Evolutionary conservation across 30 jellyfish, hydroid and myxozoan genomes (phyloP).

Genomic region (Turritopsis rubra): DNA sequence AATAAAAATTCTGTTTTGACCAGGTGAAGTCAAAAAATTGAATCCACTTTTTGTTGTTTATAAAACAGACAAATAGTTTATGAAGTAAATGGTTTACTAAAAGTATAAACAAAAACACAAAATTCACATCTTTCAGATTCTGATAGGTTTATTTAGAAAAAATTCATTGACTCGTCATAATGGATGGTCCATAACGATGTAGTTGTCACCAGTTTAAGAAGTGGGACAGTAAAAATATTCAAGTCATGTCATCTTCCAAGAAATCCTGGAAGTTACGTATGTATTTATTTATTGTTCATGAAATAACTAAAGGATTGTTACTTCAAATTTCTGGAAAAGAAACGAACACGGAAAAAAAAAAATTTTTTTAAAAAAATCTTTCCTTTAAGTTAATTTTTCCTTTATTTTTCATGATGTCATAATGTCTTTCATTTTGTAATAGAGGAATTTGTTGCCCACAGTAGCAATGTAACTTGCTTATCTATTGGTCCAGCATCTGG

Average conservation of each 20-base stretch:
- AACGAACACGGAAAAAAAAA: too few species aligned
- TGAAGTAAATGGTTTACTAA: too few species aligned
- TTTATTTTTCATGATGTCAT: not conserved
- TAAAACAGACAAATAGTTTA: too few species aligned
- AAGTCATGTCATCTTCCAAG: not conserved
- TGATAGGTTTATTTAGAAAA: not conserved
- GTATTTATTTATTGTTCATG: not conserved
- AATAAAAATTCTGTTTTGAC: too few species aligned
- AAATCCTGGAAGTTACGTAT: constrained; percentile 13
- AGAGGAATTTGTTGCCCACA: constrained; percentile 99
- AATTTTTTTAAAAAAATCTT: too few species aligned
- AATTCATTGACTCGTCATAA: not conserved
- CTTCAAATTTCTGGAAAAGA: too few species aligned
- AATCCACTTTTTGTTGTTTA: too few species aligned
- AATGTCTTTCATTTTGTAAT: constrained; percentile 51
- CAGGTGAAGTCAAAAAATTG: too few species aligned
- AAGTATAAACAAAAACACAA: too few species aligned
- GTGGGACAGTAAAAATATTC: not conserved
- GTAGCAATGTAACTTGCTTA: constrained; percentile 85
- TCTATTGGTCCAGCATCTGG: constrained; percentile 98
- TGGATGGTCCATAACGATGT: not conserved
- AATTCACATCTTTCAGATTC: too few species aligned
- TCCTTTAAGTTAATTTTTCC: not conserved
- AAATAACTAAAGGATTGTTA: too few species aligned
- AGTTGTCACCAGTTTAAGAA: not conserved